Conservation (phyloP, 2,888 invertebrate species). For the Furcula furcula region DNA sequence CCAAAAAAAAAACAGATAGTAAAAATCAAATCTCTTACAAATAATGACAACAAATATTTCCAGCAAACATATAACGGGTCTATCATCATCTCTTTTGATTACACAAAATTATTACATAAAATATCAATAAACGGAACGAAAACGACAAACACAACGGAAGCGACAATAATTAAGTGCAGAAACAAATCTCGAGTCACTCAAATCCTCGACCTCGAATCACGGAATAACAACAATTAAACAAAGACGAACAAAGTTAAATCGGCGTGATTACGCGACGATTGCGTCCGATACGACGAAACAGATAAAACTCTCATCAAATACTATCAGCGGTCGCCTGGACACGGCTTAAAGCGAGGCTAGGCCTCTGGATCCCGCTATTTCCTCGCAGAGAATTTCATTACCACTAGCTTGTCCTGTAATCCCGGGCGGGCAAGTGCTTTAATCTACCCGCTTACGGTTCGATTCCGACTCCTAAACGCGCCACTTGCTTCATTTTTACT, state of each 20-base stretch:
- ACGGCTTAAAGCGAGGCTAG: slow-evolving; percentile 73
- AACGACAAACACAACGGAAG: slow-evolving; percentile 16
- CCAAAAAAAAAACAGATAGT: too few relatives aligned
- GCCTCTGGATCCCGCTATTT: slow-evolving; percentile 68
- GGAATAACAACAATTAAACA: slow-evolving; percentile 58
- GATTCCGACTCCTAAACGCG: slow-evolving; percentile 71
- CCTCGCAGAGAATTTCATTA: slow-evolving; percentile 77
- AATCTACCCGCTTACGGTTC: slow-evolving; percentile 71
- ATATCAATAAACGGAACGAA: neutral
- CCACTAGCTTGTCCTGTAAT: slow-evolving; percentile 75
- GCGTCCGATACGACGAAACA: slow-evolving; percentile 61
- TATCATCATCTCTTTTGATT: neutral
- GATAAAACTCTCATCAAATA: slow-evolving; percentile 79
- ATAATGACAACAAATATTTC: too few relatives aligned
- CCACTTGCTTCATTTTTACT: slow-evolving; percentile 73
- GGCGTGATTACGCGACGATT: slow-evolving; percentile 54
- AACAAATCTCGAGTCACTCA: slow-evolving; percentile 33
- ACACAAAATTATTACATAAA: neutral
- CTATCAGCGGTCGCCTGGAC: slow-evolving; percentile 73
- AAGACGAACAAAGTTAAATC: slow-evolving; percentile 58
- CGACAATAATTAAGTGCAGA: slow-evolving; percentile 27
- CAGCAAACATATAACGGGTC: too few relatives aligned
- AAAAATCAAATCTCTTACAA: too few relatives aligned
- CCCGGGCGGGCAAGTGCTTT: slow-evolving; percentile 68
- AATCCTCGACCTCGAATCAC: slow-evolving; percentile 38